Percentiles rank a stretch among this genome's conserved stretches.
Conservation (phyloP, 2,888 invertebrate genomes). For the Euphydryas editha region DNA sequence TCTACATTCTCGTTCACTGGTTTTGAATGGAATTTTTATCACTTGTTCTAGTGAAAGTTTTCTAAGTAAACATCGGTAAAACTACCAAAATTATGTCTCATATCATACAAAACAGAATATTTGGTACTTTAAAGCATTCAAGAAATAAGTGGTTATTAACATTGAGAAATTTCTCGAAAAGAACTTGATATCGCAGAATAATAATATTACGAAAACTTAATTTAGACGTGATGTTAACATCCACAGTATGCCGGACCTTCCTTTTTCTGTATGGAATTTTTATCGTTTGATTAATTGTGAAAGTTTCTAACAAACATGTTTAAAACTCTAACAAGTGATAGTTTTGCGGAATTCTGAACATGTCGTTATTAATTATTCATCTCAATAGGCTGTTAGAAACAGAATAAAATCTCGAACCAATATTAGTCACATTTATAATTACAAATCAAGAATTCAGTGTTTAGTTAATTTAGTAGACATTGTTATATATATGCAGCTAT, state of each 20-base stretch:
- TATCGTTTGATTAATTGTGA: constrained; percentile 10
- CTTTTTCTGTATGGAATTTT: constrained; percentile 14
- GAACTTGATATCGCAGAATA: neutral
- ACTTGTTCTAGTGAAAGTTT: constrained; percentile 2
- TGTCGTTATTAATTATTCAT: too few species aligned
- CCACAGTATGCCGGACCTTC: neutral
- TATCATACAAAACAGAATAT: neutral
- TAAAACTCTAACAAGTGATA: neutral
- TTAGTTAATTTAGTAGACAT: too few species aligned
- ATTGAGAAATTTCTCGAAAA: too few species aligned
- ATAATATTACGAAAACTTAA: neutral
- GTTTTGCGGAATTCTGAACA: too few species aligned
- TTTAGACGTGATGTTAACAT: neutral
- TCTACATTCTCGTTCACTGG: neutral
- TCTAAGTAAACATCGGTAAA: neutral
- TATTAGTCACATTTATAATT: too few species aligned
- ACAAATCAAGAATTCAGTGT: too few species aligned
- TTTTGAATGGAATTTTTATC: neutral
- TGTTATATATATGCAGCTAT: too few species aligned
- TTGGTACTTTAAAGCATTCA: neutral
- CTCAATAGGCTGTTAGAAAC: too few species aligned
- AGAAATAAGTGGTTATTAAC: too few species aligned
- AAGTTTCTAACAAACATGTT: constrained; percentile 9
- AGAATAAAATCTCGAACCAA: too few species aligned
- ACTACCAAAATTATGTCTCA: neutral